A percentile compares a stretch with the other conserved stretches of the same genome.
phyloP scores from a whole-genome alignment of 2,113 vertebrate species.

The Oreochromis niloticus region DNA sequence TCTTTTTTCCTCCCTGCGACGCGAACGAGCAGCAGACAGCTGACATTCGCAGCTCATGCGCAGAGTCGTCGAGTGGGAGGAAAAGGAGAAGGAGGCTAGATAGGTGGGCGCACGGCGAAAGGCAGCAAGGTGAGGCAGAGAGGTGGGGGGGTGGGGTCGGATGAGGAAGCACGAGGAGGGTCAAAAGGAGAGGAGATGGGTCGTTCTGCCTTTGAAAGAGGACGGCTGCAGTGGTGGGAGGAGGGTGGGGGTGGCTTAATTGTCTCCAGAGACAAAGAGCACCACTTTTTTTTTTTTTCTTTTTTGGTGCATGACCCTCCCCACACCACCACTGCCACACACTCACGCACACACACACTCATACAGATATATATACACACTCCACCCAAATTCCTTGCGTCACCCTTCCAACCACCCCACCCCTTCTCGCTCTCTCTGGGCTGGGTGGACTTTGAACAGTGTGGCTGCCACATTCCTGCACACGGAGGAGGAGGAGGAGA shows the following conservation, averaged over 20 bases:
- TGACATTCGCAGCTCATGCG: background rate
- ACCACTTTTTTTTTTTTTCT: slow-evolving; percentile 16
- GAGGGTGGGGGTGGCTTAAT: background rate
- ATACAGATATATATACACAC: background rate
- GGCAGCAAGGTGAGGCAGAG: background rate
- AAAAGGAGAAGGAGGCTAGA: background rate
- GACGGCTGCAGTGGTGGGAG: background rate
- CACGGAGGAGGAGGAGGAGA: background rate
- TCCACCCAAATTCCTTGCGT: slow-evolving; percentile 47
- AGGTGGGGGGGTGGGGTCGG: background rate
- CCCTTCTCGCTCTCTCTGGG: background rate
- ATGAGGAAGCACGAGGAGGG: background rate
- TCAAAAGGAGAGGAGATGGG: slow-evolving; percentile 16
- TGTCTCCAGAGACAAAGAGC: slow-evolving; percentile 48
- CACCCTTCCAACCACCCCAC: background rate
- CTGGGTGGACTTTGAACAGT: slow-evolving; percentile 34
- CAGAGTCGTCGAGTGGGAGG: background rate
- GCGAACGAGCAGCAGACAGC: background rate
- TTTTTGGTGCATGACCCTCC: slow-evolving; percentile 25
- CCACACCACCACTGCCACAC: background rate
- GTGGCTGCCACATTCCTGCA: slow-evolving; percentile 43
- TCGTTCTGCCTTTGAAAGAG: slow-evolving; percentile 23
- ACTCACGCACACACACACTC: background rate
- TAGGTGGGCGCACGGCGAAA: background rate
- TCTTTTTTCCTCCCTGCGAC: background rate